phyloP scores from a whole-genome alignment of 2,888 invertebrate genomes.

The Penaeus monodon region DNA sequence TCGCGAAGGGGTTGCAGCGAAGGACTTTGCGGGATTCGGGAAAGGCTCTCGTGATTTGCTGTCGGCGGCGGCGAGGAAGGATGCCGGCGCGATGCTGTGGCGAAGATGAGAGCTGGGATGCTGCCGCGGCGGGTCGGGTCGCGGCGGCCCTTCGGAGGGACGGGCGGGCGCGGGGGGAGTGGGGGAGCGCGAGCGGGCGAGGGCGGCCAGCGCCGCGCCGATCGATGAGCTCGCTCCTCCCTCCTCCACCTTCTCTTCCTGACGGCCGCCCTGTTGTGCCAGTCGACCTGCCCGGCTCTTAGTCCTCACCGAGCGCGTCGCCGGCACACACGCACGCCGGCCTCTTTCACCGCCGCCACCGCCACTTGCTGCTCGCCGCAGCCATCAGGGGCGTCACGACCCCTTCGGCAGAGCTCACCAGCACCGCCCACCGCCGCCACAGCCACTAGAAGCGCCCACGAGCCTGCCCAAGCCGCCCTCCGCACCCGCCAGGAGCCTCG shows the following conservation, averaged over 20 bases:
- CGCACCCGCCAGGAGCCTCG: not conserved
- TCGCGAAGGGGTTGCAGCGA: not conserved
- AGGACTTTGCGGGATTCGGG: conserved; percentile 12
- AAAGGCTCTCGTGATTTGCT: not conserved
- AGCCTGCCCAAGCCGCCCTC: not conserved
- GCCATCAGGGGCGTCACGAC: too few relatives aligned
- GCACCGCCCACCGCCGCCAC: conserved; percentile 5
- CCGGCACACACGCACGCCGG: conserved; percentile 25
- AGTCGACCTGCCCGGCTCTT: conserved; percentile 33
- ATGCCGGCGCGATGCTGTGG: not conserved
- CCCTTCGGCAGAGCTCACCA: conserved; percentile 9
- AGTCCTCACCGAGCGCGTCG: conserved; percentile 32
- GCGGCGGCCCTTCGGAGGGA: not conserved
- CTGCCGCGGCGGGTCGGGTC: not conserved
- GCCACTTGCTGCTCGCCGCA: not conserved
- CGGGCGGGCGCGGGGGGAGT: not conserved
- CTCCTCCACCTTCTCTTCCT: conserved; percentile 24
- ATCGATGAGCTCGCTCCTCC: conserved; percentile 47
- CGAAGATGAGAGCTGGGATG: conserved; percentile 9
- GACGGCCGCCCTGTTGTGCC: conserved; percentile 24
- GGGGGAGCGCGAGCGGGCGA: conserved; percentile 1
- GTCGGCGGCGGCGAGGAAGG: not conserved
- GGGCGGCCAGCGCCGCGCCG: conserved; percentile 41
- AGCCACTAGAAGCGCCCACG: not conserved
- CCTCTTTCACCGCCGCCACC: not conserved